Evolutionary conservation across 2,888 invertebrate genomes (phyloP), one percentile per base, ranked within the genome.

Genomic region (Agrilus cyanescens): DNA sequence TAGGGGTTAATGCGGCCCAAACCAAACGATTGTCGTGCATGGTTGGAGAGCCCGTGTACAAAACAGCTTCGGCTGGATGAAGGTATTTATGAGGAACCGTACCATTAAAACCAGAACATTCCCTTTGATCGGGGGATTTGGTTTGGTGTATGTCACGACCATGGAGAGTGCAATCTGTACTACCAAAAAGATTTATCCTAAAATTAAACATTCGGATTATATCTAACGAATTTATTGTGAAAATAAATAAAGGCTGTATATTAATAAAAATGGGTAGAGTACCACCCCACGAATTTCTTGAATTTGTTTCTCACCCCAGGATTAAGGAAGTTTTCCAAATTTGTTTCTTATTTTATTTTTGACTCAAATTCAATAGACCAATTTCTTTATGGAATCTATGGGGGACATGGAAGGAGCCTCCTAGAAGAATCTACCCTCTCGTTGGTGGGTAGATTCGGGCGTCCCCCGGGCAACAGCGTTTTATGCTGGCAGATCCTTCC

Each of bases 1-100:
- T 75, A 0, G 87, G 87, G 0, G 87, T 87, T 8, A 89, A 66
- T 0, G 88, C 85, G 1, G 89, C 88, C 89, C 89, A 89, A 36
- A 67, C 64, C 63, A 65, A 63, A 14, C 66, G 56, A 46, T 67
- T 67, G 44, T 66, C 66, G 29, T 60, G 63, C 38, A 58, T 47
- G 44, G 46, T 53, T 3, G 51, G 46, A 4, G 52, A 49, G 5
- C 59, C 58, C 43, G 64, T 62, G 48, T 63, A 65, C 36, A 65
- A 48, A 6, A 60, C 61, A 1, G 60, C 49, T 32, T 66, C 65
- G 1, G 62, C 53, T 47, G 64, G 66, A 52, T 60, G 66, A 13
- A 62, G 59, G 47, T 60, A 50, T 50, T 61, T 66, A 44, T 45
- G 59, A 46, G 52, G 58, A 39, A 53, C 55, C 10, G 68, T 60